Conservation (phyloP, 2,113 vertebrate genomes). For the Dipodomys merriami region DNA sequence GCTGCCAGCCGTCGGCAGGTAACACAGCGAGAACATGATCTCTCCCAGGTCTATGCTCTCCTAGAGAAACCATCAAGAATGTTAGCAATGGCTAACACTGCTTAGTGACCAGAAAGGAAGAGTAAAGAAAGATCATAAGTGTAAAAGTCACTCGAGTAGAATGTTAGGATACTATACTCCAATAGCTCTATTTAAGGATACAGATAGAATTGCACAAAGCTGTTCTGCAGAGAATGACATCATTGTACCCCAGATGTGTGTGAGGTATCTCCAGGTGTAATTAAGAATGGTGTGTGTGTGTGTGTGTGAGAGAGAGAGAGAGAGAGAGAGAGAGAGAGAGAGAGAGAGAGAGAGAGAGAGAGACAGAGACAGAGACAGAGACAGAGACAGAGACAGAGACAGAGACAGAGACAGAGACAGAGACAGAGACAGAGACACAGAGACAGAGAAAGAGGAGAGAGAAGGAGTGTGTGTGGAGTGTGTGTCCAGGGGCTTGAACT, state of each 20-base stretch:
- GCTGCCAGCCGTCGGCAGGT: conserved; percentile 97
- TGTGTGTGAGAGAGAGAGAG: no score
- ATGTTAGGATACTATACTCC: no score
- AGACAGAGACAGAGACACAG: no score
- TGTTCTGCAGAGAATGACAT: neutral
- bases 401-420: no score
- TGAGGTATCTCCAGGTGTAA: no score
- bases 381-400: no score
- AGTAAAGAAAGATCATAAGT: neutral
- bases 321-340: no score
- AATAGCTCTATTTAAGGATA: neutral
- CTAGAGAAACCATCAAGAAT: conserved; percentile 83
- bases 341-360: no score
- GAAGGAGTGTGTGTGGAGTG: no score
- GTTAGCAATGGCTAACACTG: conserved; percentile 44
- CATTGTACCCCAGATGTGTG: neutral
- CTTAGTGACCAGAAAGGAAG: neutral
- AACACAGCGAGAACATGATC: conserved; percentile 99
- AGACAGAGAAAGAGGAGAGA: no score
- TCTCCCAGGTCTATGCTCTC: conserved; percentile 98
- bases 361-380: no score
- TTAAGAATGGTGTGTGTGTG: no score
- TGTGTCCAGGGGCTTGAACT: neutral
- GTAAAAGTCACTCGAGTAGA: conserved; percentile 3
- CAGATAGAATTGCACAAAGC: neutral